Percentiles rank a stretch among this genome's conserved stretches.
Conservation (phyloP, 2,113 vertebrate genomes). For the Lamprotornis superbus region DNA sequence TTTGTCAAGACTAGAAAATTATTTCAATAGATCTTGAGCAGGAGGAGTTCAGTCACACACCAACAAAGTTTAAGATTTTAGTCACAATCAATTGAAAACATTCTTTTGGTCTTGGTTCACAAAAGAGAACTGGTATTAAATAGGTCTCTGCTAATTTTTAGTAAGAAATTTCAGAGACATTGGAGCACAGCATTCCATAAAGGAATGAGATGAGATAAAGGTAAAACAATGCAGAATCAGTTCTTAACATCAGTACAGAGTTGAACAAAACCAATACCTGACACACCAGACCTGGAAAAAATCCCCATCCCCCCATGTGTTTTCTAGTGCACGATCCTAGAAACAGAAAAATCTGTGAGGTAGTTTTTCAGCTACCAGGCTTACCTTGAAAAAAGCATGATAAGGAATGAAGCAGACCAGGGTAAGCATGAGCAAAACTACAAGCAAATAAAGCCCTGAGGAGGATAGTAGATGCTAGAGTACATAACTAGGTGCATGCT, state of each 20-base stretch:
- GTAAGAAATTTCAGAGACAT: not conserved
- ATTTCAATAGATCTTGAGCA: not conserved
- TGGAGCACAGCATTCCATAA: not conserved
- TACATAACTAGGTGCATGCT: not conserved
- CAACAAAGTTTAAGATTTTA: not conserved
- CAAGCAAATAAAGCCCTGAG: not conserved
- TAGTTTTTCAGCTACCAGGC: not conserved
- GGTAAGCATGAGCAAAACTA: not conserved
- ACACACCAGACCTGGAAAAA: not conserved
- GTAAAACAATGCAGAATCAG: not conserved
- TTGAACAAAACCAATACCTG: not conserved
- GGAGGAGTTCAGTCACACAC: not conserved
- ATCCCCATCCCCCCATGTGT: fast-evolving
- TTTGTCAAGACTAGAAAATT: not conserved
- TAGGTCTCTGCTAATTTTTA: not conserved
- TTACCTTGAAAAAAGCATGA: not conserved
- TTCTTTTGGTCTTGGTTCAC: not conserved
- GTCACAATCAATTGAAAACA: not conserved
- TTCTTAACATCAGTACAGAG: not conserved
- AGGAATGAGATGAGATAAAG: not conserved
- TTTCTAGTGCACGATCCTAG: not conserved
- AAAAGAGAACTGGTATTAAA: not conserved
- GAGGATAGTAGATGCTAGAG: not conserved
- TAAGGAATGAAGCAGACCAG: not conserved
- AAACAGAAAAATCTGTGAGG: not conserved